Base-by-base conservation (phyloP, 1,140 invertebrate genomes). In the Tetranychus cinnabarinus region DNA sequence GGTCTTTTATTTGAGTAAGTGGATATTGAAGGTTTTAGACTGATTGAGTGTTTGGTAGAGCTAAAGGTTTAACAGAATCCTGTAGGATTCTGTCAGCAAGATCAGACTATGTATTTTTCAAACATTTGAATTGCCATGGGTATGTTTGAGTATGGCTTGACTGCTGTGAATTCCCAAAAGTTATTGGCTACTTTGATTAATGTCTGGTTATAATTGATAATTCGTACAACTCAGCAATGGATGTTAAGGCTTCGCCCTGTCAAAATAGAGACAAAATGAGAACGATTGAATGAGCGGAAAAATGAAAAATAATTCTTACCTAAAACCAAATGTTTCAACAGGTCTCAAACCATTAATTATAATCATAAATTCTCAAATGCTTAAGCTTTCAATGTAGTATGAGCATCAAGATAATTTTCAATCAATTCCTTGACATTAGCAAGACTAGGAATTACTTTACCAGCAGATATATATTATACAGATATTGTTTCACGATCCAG, bases 341-440 rank as follows among this genome's bases (percentile, higher is more conserved):
- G 75, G 78, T 56, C 81, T 73, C 42, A 97, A 73, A 72, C 95
- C 90, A 47, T 23, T 23, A 23, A 23, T 23, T 23, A 23, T 23
- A 23, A 23, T 23, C 23, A 23, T 23, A 23, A 23, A 23, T 23
- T 23, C 80, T 78, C 72, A 95, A 92, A 62, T 88, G 79, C 64
- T 74, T 71, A 48, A 97, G 73, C 73, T 97, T 97, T 0, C 91
- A 96, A 79, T 7, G 85, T 90, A 34, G 92, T 87, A 37, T 83
- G 84, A 62, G 92, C 91, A 79, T 98, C 95, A 56, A 98, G 77
- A 62, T 88, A 82, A 71, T 98, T 98, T 76, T 98, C 95, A 10
- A 98, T 80, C 15, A 98, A 75, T 75, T 98, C 93, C 73, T 97
- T 97, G 0, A 97, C 92, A 61, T 84, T 82, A 8, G 85, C 83